Conservation (phyloP, 1,140 invertebrate genomes). For the Dendroctonus ponderosae region DNA sequence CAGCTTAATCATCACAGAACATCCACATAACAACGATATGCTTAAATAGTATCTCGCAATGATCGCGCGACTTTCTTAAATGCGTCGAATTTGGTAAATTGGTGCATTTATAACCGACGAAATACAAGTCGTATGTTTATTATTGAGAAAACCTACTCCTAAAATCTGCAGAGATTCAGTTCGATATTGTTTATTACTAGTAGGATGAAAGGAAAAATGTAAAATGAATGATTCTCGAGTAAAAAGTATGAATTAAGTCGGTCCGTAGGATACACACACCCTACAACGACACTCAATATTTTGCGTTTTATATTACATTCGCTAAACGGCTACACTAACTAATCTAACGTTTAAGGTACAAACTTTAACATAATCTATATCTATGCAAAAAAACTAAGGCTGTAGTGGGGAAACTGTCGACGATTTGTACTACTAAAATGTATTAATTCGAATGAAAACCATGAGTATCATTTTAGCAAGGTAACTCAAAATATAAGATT, state of each 20-base stretch:
- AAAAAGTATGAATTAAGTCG: constrained; percentile 17
- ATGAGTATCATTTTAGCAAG: not conserved
- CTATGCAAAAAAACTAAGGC: not conserved
- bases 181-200: constrained; percentile 22
- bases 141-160: not conserved
- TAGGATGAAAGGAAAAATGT: constrained; percentile 7
- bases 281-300: constrained; percentile 6
- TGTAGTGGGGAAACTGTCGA: not conserved
- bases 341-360: constrained; percentile 22
- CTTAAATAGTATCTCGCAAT: not conserved
- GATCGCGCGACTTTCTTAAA: not conserved
- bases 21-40: not conserved
- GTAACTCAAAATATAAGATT: not conserved
- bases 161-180: constrained; percentile 24
- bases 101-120: not conserved
- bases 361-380: constrained; percentile 19
- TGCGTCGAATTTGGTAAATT: not conserved
- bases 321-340: not conserved
- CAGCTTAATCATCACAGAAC: not conserved
- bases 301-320: constrained; percentile 1
- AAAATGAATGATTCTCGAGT: constrained; percentile 7
- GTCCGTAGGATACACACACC: constrained; percentile 16
- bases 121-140: not conserved
- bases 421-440: constrained; percentile 1
- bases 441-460: not conserved